A percentile compares a stretch with the other conserved stretches of the same genome.
Evolutionary conservation across 2,113 vertebrate species (phyloP).

Genomic region (Isichthys henryi): DNA sequence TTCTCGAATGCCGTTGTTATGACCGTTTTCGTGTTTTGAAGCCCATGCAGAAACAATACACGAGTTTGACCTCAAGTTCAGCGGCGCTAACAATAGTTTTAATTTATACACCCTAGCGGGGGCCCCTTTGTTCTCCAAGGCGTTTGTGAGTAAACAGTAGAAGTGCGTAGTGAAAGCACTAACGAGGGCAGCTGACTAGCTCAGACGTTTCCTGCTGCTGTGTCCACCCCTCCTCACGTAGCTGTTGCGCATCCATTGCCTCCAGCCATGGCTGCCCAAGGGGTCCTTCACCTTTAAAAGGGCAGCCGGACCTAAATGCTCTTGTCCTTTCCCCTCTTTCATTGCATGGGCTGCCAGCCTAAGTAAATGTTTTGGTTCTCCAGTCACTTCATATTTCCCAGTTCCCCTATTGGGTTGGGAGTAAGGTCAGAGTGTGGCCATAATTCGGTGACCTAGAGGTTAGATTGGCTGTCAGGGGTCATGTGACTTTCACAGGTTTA

Average conservation of each 20-base stretch:
- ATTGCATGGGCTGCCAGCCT: background rate
- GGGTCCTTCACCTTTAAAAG: background rate
- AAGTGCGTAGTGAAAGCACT: constrained; percentile 21
- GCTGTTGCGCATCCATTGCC: background rate
- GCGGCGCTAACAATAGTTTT: constrained; percentile 36
- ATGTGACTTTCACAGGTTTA: background rate
- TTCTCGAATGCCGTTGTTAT: background rate
- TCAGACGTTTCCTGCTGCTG: background rate
- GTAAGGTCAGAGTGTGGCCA: background rate
- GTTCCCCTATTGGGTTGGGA: background rate
- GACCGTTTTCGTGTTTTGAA: background rate
- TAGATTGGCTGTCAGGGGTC: background rate
- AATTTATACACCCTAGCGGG: constrained; percentile 29
- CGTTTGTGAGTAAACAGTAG: constrained; percentile 30
- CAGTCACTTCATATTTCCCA: background rate
- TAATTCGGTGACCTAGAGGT: background rate
- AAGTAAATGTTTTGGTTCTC: background rate
- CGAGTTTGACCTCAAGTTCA: constrained; percentile 23
- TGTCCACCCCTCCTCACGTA: background rate
- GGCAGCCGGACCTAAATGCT: background rate
- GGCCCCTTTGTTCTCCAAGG: background rate
- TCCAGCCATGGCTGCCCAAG: background rate
- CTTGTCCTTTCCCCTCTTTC: constrained; percentile 9
- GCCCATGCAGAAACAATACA: constrained; percentile 18
- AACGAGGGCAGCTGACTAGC: constrained; percentile 10